Base-by-base conservation (phyloP, 92 coral and sea anemone genomes). In the Scolanthus callimorphus region DNA sequence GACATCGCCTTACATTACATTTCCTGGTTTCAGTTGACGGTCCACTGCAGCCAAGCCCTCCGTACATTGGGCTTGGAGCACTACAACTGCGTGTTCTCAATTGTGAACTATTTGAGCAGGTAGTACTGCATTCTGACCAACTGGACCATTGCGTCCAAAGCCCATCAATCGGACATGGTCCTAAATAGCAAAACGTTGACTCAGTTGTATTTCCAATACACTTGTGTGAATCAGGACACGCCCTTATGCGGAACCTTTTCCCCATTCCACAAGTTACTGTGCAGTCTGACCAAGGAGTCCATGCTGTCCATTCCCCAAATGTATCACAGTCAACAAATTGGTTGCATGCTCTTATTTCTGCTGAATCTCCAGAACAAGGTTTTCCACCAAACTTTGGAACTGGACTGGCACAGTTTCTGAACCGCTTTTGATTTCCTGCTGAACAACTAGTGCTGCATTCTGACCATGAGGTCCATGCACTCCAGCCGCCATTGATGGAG, bases 271-370 rank as follows among this genome's bases (percentile, higher is more conserved):
- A 91, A 17, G 89, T 63, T 17, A 49, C 74, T 46, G 69, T 83
- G 38, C 98, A 92, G 15, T 49, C 50, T 10, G 86, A 55, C 98
- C 98, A 92, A 2, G 31, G 1, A 0, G 85, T 48, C 98, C 98
- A 92, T n/a, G 48, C 26, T 25, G 77, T 59, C 98, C 97, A 91
- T n/a, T 24, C 68, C 21, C 82, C 85, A n/a, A 60, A 65, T 25
- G 70, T 67, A 4, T 43, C 49, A 43, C 98, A 92, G 20, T 58
- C 71, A 3, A 39, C 31, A 6, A 6, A 6, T 29, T 25, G 44
- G 48, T 39, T 49, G 31, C 97, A 91, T 11, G 31, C 23, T 56
- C 59, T 63, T 11, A 52, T 49, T 61, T 70, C 71, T 27, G 38
- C 29, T 13, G 60, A 20, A 11, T 3, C 11, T 4, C 97, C 97